phyloP scores from a whole-genome alignment of 92 coral and sea anemone genomes.

The Umimayanthus kanabou region DNA sequence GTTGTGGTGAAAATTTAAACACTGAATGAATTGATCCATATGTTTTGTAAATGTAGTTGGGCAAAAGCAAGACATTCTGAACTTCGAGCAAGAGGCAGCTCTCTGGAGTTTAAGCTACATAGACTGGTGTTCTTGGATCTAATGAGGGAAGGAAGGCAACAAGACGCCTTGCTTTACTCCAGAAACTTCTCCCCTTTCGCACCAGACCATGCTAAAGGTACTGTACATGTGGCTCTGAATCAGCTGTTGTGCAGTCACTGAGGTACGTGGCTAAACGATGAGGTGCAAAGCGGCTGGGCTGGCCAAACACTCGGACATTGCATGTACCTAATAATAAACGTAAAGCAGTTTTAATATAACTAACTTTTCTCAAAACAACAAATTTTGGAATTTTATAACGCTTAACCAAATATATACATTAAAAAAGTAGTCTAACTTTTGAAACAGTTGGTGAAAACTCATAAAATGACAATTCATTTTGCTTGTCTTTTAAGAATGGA shows the following conservation, averaged over 20 bases:
- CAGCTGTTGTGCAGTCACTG: background rate
- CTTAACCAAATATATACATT: too few relatives aligned
- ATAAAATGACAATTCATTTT: too few relatives aligned
- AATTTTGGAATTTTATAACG: too few relatives aligned
- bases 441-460: too few relatives aligned
- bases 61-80: conserved; percentile 79
- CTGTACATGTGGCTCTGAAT: background rate
- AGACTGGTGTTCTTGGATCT: conserved; percentile 85
- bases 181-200: conserved; percentile 88
- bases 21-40: background rate
- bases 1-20: background rate
- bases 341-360: too few relatives aligned
- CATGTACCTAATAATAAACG: too few relatives aligned
- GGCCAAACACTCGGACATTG: too few relatives aligned
- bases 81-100: conserved; percentile 86
- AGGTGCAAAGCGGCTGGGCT: background rate
- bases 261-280: too few relatives aligned
- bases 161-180: conserved; percentile 83
- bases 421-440: too few relatives aligned
- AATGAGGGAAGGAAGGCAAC: conserved; percentile 76
- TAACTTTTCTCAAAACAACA: too few relatives aligned
- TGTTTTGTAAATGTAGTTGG: conserved; percentile 63
- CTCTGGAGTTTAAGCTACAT: conserved; percentile 92
- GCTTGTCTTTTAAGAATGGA: too few relatives aligned
- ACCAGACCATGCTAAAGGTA: conserved; percentile 88